Percentiles rank a stretch among this genome's conserved stretches.
Evolutionary conservation across 2,113 vertebrate genomes (phyloP).

Genomic region (Pandion haliaetus): DNA sequence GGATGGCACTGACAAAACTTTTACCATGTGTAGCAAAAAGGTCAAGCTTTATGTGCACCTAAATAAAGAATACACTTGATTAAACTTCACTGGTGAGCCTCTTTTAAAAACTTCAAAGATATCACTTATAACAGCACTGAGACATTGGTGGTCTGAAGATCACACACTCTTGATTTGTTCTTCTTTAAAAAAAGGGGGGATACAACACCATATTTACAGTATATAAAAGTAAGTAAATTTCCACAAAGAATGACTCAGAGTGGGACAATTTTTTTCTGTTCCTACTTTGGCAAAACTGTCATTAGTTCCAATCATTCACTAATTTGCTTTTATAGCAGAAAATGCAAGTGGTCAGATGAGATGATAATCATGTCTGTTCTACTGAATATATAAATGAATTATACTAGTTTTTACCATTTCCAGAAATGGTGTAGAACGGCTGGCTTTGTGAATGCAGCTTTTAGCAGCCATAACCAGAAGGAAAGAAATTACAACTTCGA

Average conservation of each 20-base stretch:
- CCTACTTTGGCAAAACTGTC: background rate
- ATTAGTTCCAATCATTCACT: background rate
- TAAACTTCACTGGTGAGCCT: background rate
- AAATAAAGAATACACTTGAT: constrained; percentile 13
- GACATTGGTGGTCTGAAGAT: background rate
- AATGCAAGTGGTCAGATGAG: background rate
- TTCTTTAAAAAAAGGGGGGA: background rate
- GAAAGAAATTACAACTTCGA: background rate
- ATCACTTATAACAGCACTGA: background rate
- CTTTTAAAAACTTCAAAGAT: background rate
- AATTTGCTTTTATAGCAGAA: background rate
- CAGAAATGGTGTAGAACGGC: background rate
- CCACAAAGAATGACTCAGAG: background rate
- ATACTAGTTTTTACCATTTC: background rate
- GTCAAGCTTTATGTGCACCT: background rate
- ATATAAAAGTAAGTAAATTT: background rate
- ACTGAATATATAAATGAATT: background rate
- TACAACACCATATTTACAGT: background rate
- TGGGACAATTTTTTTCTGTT: background rate
- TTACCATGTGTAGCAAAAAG: constrained; percentile 10
- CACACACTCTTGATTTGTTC: background rate
- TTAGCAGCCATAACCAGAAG: background rate
- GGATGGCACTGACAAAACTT: background rate
- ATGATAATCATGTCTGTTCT: background rate
- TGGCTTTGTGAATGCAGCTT: background rate